Conservation (phyloP, 2,113 vertebrate species). For the Lampris incognitus region DNA sequence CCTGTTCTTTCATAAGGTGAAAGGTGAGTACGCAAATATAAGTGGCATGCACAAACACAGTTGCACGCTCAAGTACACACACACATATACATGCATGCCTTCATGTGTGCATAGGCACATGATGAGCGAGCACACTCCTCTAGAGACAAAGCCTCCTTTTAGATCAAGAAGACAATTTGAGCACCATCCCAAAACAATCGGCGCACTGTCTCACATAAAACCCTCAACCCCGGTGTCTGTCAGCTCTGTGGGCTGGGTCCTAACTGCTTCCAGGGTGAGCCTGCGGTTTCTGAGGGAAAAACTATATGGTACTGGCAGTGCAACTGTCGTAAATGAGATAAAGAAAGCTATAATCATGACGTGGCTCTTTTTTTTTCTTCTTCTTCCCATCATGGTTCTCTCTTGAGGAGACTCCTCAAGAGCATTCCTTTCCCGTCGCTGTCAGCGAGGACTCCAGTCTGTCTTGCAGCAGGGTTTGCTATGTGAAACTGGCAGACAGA, state of each 20-base stretch:
- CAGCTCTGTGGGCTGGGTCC: slow-evolving; percentile 23
- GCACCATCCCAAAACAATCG: slow-evolving; percentile 30
- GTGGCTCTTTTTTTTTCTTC: not conserved
- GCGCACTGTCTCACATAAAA: slow-evolving; percentile 5
- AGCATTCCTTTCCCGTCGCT: slow-evolving; percentile 64
- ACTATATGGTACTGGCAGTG: slow-evolving; percentile 35
- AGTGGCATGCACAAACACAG: no score
- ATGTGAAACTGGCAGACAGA: slow-evolving; percentile 64
- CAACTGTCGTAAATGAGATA: slow-evolving; percentile 25
- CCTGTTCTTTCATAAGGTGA: not conserved
- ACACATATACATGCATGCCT: not conserved
- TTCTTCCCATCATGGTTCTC: not conserved
- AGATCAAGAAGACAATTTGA: not conserved
- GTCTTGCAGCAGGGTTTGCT: slow-evolving; percentile 48
- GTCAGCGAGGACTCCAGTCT: slow-evolving; percentile 69
- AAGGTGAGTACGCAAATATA: not conserved
- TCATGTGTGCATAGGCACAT: slow-evolving; percentile 2
- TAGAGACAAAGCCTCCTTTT: slow-evolving; percentile 20
- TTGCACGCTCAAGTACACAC: not conserved
- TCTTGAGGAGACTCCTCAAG: no score
- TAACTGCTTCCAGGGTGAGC: slow-evolving; percentile 40
- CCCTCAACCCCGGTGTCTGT: slow-evolving; percentile 4
- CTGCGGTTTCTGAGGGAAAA: slow-evolving; percentile 39
- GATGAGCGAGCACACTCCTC: not conserved
- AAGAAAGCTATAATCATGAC: slow-evolving; percentile 50